phyloP scores from a whole-genome alignment of 2,113 vertebrate genomes.

The Chitala chitala region DNA sequence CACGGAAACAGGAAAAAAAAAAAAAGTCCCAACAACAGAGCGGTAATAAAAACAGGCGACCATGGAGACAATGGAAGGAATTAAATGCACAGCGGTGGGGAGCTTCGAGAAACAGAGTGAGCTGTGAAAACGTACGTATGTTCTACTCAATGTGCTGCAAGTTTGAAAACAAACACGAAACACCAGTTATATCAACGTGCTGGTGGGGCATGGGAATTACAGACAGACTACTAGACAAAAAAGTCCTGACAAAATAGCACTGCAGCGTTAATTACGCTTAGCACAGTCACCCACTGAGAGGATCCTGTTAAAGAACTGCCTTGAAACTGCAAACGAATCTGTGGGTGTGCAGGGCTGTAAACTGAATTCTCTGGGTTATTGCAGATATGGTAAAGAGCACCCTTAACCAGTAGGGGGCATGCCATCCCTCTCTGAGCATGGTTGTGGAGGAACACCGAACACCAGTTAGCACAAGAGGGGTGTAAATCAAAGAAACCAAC shows the following conservation, averaged over 20 bases:
- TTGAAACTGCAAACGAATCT: no score
- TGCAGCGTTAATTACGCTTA: not conserved
- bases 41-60: not conserved
- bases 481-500: not conserved
- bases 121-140: conserved; percentile 1
- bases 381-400: no score
- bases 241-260: not conserved
- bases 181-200: no score
- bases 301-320: no score
- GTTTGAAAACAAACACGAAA: not conserved
- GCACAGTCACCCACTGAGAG: no score
- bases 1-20: not conserved
- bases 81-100: not conserved
- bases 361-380: no score
- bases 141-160: not conserved
- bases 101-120: not conserved
- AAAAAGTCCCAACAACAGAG: not conserved
- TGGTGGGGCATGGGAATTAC: not conserved
- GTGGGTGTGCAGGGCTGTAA: no score
- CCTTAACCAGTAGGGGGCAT: no score
- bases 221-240: not conserved
- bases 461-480: not conserved
- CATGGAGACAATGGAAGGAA: no score
- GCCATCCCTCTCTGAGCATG: no score
- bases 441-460: no score